These are phyloP conservation scores for Troides aeacus DNA, from an alignment of 2,888 invertebrate species.

Conservation along the genomic window DNA sequence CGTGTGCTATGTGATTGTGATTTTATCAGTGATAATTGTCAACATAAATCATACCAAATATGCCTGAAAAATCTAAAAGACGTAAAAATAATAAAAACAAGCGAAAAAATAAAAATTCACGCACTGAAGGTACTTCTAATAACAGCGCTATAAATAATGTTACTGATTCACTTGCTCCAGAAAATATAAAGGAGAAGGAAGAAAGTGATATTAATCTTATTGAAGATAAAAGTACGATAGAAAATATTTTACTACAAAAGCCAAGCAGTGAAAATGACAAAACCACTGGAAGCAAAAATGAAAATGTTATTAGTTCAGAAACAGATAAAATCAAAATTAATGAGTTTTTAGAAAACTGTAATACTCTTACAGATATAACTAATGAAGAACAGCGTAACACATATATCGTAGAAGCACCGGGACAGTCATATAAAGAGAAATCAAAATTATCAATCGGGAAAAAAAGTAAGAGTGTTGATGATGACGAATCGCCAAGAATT, in stretches of 20 bases:
- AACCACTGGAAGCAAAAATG: background rate
- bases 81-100: constrained; percentile 75
- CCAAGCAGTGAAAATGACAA: background rate
- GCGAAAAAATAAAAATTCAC: constrained; percentile 67
- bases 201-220: constrained; percentile 22
- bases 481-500: constrained; percentile 69
- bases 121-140: constrained; percentile 47
- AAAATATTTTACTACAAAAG: constrained; percentile 14
- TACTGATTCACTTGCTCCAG: constrained; percentile 33
- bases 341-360: background rate
- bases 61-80: constrained; percentile 70
- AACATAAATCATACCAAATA: constrained; percentile 54
- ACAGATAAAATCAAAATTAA: background rate
- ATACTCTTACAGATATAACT: background rate
- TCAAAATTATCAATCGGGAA: constrained; percentile 52
- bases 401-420: constrained; percentile 72
- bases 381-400: constrained; percentile 15
- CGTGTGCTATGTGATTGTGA: constrained; percentile 60
- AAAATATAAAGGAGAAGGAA: constrained; percentile 30
- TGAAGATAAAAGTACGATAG: constrained; percentile 13
- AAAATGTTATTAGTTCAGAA: background rate
- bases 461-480: constrained; percentile 76
- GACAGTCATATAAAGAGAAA: constrained; percentile 54
- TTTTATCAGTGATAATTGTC: constrained; percentile 68
- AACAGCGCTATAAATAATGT: constrained; percentile 46